Evolutionary conservation across 2,797 vertebrate genomes (phyloP).

Genomic region (Halcyon badia): DNA sequence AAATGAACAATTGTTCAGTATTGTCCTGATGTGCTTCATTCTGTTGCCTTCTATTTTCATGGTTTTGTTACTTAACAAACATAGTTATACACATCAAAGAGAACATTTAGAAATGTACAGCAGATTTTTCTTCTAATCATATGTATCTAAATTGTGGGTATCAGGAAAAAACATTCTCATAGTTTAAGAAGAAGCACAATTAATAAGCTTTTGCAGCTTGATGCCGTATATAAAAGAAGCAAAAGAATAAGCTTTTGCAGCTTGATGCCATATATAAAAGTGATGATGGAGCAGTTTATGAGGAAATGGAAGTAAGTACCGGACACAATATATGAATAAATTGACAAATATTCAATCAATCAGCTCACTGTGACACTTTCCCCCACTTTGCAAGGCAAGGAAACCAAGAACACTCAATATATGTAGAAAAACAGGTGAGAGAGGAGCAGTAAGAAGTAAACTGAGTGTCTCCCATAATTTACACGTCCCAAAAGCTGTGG

Average conservation of each 20-base stretch:
- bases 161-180: neutral
- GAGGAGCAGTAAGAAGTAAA: neutral
- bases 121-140: slow-evolving; percentile 18
- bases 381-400: neutral
- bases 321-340: neutral
- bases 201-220: neutral
- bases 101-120: neutral
- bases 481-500: neutral
- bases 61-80: slow-evolving; percentile 64
- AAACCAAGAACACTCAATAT: neutral
- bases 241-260: neutral
- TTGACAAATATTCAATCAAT: neutral
- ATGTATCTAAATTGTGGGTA: neutral
- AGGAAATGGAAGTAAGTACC: neutral
- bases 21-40: slow-evolving; percentile 42
- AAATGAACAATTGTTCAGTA: slow-evolving; percentile 58
- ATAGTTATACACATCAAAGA: neutral
- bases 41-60: slow-evolving; percentile 61
- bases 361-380: neutral
- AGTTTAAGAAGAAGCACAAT: neutral
- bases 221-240: neutral
- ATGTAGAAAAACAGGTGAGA: neutral
- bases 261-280: neutral
- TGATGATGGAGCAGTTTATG: neutral
- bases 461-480: neutral